Evolutionary conservation across 2,797 vertebrate genomes (phyloP).

Genomic region (Micromesistius poutassou): DNA sequence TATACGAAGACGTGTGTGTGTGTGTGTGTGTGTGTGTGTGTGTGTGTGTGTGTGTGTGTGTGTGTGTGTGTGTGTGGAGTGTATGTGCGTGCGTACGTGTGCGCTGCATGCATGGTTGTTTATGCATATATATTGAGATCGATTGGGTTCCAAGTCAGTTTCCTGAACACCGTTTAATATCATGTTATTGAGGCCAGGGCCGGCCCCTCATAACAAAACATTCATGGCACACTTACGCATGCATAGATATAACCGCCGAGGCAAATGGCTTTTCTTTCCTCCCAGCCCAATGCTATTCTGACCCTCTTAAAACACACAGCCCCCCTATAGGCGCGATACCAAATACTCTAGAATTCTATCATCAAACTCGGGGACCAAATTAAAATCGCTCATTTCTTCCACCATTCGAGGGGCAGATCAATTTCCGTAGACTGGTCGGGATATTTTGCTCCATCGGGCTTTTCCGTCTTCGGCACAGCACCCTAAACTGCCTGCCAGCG

Average conservation of each 20-base stretch:
- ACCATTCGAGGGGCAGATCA: slow-evolving; percentile 79
- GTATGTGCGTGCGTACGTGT: slow-evolving; percentile 11
- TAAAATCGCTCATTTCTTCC: slow-evolving; percentile 80
- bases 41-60: not conserved
- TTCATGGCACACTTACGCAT: slow-evolving; percentile 71
- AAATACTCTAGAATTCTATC: slow-evolving; percentile 72
- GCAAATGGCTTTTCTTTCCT: slow-evolving; percentile 46
- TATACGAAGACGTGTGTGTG: too few relatives aligned
- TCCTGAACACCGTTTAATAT: slow-evolving; percentile 64
- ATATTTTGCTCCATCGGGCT: slow-evolving; percentile 80
- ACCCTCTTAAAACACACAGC: slow-evolving; percentile 57
- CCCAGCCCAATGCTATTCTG: slow-evolving; percentile 59
- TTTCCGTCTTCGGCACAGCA: slow-evolving; percentile 73
- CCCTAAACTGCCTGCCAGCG: slow-evolving; percentile 75
- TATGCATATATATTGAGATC: slow-evolving; percentile 53
- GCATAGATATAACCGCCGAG: slow-evolving; percentile 67
- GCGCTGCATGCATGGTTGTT: slow-evolving; percentile 54
- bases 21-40: too few relatives aligned
- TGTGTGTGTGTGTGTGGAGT: not conserved
- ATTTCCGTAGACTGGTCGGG: slow-evolving; percentile 80
- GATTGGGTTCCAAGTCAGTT: slow-evolving; percentile 60
- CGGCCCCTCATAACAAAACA: slow-evolving; percentile 73
- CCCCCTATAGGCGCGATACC: slow-evolving; percentile 1
- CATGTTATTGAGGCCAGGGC: slow-evolving; percentile 69
- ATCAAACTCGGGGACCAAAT: slow-evolving; percentile 72